These are phyloP conservation scores for Otis tarda DNA, from an alignment of 2,113 vertebrate genomes.

Conservation along the genomic window DNA sequence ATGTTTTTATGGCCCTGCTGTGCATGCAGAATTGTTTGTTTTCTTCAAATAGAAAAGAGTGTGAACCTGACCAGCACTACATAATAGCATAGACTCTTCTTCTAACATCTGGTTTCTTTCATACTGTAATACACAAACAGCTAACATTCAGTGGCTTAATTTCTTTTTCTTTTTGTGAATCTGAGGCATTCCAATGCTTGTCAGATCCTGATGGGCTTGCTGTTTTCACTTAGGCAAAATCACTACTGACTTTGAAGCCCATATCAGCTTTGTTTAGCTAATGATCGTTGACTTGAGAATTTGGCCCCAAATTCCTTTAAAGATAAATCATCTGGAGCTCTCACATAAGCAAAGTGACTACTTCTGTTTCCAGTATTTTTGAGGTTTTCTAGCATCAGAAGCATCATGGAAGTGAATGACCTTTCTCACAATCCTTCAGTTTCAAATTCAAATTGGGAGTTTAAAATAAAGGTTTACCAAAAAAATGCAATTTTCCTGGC, in stretches of 20 bases:
- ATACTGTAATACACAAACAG: constrained; percentile 39
- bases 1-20: constrained; percentile 56
- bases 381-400: not conserved
- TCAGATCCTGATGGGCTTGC: constrained; percentile 38
- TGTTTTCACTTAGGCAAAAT: constrained; percentile 60
- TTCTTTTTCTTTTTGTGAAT: constrained; percentile 35
- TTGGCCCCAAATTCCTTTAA: constrained; percentile 41
- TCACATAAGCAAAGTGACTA: not conserved
- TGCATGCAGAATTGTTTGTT: constrained; percentile 48
- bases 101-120: constrained; percentile 37
- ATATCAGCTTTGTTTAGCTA: constrained; percentile 43
- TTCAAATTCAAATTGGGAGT: constrained; percentile 8
- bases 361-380: constrained; percentile 34
- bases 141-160: constrained; percentile 48
- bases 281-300: constrained; percentile 56
- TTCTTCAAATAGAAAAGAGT: constrained; percentile 14
- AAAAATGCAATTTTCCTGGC: not conserved
- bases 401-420: not conserved
- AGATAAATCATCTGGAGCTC: constrained; percentile 58
- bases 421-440: not conserved
- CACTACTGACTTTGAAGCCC: constrained; percentile 54
- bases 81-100: not conserved
- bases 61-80: constrained; percentile 14
- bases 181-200: constrained; percentile 24
- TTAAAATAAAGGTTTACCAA: not conserved